Evolutionary conservation across 2,797 vertebrate species (phyloP), one percentile per base, ranked within the genome.

Genomic region (Hyperoplus immaculatus): DNA sequence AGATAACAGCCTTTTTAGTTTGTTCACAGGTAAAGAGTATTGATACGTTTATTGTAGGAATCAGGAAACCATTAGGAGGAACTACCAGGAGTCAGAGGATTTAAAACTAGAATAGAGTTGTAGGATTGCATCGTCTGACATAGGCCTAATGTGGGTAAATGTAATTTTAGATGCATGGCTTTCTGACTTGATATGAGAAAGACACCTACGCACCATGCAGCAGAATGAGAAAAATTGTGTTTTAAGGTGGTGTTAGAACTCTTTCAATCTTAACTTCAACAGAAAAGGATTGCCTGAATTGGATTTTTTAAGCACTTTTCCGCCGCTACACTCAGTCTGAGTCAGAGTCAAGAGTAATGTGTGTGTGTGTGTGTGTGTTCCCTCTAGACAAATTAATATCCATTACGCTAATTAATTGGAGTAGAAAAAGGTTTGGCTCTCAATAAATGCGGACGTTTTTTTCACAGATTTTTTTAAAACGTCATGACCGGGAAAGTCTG

Each of bases 351-450:
- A 29, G 36, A 49, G 2, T 16, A 42, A 38, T 49, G 29, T 36
- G 11, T 6, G 54, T 14, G 4, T 29, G 11, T 39, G 6, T 51
- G 62, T 61, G 47, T 5, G 0, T 59, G 13, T 68, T 54, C 6
- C 15, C 41, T 36, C 9, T 42, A 3, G 2, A 68, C 16, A 58
- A 29, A 58, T 62, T 63, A 7, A 72, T 64, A 64, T 74, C 67
- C 43, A 59, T 77, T 75, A 50, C 46, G 49, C 21, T 36, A 57
- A 79, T 79, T 65, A 67, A 14, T 8, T 13, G 14, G 12, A 63
- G 6, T 9, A 50, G 7, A 69, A 73, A 29, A 66, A 41, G 38
- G 21, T 63, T 36, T 59, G 16, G 45, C 0, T 2, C 50, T 75
- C 12, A 13, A 21, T 21, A 42, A 69, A 63, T n/a, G 50, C 73